Percentiles rank a stretch among this genome's conserved stretches.
phyloP scores from a whole-genome alignment of 1,140 invertebrate species.

The Teleogryllus occipitalis region DNA sequence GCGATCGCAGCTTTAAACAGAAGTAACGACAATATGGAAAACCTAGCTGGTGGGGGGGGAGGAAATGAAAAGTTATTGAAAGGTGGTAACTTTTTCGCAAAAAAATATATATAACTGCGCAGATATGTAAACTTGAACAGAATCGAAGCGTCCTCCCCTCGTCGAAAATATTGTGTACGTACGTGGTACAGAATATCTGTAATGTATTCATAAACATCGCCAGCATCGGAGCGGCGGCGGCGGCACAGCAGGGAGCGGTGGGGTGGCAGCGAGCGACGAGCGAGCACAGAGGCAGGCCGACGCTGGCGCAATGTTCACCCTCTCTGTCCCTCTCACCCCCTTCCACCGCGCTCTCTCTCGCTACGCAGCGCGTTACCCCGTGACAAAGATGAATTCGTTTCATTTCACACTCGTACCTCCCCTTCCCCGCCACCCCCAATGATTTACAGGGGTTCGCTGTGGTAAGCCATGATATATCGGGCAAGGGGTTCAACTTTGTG shows the following conservation, averaged over 20 bases:
- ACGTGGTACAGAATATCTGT: not conserved
- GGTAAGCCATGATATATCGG: conserved; percentile 3
- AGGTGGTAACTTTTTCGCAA: not conserved
- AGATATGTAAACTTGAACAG: not conserved
- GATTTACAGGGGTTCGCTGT: conserved; percentile 3
- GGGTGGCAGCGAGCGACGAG: not conserved
- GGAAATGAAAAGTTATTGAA: conserved; percentile 5
- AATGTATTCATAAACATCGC: not conserved
- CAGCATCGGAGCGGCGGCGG: not conserved
- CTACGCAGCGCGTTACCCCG: not conserved
- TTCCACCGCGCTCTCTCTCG: not conserved
- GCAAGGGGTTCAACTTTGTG: conserved; percentile 3
- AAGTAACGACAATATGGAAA: conserved; percentile 1
- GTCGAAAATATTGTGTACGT: not conserved
- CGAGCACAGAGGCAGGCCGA: not conserved
- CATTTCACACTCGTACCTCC: not conserved
- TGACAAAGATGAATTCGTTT: conserved; percentile 5
- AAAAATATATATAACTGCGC: not conserved
- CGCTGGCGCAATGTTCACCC: not conserved
- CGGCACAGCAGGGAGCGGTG: not conserved
- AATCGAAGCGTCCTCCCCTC: not conserved
- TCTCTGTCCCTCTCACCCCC: not conserved
- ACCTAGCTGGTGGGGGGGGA: not conserved
- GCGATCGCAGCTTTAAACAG: not conserved
- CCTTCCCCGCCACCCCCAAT: not conserved